phyloP scores from a whole-genome alignment of 2,113 vertebrate genomes.

The Acanthochromis polyacanthus region DNA sequence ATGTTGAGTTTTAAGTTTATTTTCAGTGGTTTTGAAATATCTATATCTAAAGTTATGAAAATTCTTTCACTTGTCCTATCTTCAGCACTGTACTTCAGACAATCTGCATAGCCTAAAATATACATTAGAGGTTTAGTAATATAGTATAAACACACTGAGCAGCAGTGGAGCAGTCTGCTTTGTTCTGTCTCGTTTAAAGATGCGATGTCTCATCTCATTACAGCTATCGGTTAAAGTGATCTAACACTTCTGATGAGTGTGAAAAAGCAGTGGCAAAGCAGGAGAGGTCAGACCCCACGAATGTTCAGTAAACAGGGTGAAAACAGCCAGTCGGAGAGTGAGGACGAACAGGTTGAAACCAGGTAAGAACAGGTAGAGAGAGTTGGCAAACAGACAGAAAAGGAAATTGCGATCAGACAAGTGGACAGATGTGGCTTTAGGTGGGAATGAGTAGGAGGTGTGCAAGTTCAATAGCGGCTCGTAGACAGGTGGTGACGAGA shows the following conservation, averaged over 20 bases:
- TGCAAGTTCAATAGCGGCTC: too few relatives aligned
- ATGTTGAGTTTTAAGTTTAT: too few relatives aligned
- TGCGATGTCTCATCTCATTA: not conserved
- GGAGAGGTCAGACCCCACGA: not conserved
- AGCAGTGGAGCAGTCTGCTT: too few relatives aligned
- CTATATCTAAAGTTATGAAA: too few relatives aligned
- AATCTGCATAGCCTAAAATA: too few relatives aligned
- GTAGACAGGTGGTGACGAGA: not conserved
- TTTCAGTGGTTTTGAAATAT: too few relatives aligned
- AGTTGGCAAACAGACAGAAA: not conserved
- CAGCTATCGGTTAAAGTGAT: not conserved
- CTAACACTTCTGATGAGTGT: not conserved
- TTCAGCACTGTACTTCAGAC: too few relatives aligned
- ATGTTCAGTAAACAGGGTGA: not conserved
- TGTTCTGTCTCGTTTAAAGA: not conserved
- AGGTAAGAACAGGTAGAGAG: not conserved
- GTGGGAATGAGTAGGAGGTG: not conserved
- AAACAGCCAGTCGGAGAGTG: too few relatives aligned
- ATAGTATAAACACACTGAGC: too few relatives aligned
- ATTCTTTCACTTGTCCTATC: too few relatives aligned
- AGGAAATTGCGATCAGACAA: not conserved
- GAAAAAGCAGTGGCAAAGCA: not conserved
- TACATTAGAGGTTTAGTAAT: too few relatives aligned
- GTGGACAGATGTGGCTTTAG: not conserved
- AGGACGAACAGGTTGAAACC: not conserved